Conservation (phyloP, 2,113 vertebrate genomes). For the Phainopepla nitens region DNA sequence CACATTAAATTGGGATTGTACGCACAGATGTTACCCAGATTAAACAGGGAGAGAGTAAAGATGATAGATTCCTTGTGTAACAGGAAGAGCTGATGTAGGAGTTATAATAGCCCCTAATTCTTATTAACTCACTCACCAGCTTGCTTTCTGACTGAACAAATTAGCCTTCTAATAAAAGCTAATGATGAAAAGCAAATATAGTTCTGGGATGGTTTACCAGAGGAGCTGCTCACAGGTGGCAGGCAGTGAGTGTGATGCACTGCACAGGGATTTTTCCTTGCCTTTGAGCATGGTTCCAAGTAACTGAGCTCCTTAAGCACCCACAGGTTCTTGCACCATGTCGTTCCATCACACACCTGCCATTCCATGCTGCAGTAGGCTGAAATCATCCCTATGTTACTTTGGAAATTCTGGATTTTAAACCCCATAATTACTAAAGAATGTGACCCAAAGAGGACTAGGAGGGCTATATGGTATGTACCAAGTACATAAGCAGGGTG, state of each 20-base stretch:
- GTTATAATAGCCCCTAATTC: background rate
- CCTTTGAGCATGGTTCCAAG: background rate
- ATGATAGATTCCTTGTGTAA: background rate
- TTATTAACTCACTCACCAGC: background rate
- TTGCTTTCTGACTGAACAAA: background rate
- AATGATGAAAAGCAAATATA: background rate
- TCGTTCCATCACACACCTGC: background rate
- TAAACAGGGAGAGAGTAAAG: background rate
- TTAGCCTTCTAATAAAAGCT: background rate
- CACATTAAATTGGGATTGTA: background rate
- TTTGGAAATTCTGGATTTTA: background rate
- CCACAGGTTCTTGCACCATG: background rate
- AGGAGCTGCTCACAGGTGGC: background rate
- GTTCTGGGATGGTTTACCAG: background rate
- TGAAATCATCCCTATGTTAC: background rate
- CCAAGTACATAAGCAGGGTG: background rate
- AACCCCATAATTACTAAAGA: background rate
- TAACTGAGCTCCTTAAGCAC: background rate
- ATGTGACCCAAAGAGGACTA: background rate
- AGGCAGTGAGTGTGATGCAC: background rate
- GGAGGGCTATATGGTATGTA: rapidly evolving
- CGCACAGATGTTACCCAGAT: rapidly evolving
- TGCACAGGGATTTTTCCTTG: background rate
- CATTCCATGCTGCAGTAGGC: background rate
- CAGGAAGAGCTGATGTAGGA: background rate